Base-by-base conservation (phyloP, 1,140 invertebrate species). In the Eciton burchellii region DNA sequence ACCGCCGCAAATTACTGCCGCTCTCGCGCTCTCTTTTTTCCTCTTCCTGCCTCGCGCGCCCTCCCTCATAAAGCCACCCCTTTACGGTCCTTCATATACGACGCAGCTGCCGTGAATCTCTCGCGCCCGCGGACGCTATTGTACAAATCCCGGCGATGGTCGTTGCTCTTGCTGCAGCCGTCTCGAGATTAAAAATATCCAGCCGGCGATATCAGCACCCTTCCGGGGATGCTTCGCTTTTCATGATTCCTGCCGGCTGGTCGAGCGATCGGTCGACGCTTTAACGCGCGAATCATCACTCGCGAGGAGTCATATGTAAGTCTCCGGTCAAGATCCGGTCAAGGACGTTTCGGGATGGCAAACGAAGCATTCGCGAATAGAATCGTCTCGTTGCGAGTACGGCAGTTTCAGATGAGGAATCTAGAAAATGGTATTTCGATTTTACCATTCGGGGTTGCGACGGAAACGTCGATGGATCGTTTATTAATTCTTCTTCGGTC, bases 1-100 rank as follows among this genome's bases (percentile, higher is more conserved):
- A 74, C 83, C 73, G 56, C 76, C 84, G 74, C 84, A 89, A 91
- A 90, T 90, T 90, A 81, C 71, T 59, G 29, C 76, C 71, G 47
- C 60, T 14, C 81, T 73, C 65, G 29, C 5, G 2, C 45, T 29
- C 43, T 60, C 56, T 79, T 68, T 66, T 49, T 68, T n/a, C 60
- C 59, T 60, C 19, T 1, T 6, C 19, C 19, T n/a, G n/a, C n/a
- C n/a, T 29, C 9, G 19, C 57, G 41, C 52, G 52, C 41, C 24
- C 16, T 24, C 12, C 19, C n/a, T 77, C 74, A 52, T 82, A 56
- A 86, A 86, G 24, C 63, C 21, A 74, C 76, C 62, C 59, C 43
- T 41, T 72, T 49, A 29, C 57, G 41, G 35, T n/a, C n/a, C n/a
- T n/a, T n/a, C 35, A 6, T 35, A 35, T 41, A 49, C 45, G 71